These are phyloP conservation scores for Aplodontia rufa DNA, from an alignment of 2,113 vertebrate genomes.

Conservation along the genomic window DNA sequence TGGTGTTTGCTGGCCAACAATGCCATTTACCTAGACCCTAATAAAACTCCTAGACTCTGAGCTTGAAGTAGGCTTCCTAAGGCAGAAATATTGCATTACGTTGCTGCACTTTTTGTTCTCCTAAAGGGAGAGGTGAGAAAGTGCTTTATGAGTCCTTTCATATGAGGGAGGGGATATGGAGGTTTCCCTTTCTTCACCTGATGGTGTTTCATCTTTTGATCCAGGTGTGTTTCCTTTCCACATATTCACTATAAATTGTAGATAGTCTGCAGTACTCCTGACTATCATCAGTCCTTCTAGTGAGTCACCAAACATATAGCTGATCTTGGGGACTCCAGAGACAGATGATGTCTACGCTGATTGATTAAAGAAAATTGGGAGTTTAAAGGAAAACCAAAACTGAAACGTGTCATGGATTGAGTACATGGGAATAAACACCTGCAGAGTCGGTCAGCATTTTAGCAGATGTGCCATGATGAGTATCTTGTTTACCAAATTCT, in stretches of 20 bases:
- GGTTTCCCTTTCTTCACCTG: not conserved
- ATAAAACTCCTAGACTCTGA: not conserved
- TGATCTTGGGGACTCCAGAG: not conserved
- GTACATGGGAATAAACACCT: not conserved
- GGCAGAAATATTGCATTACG: not conserved
- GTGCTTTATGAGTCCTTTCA: not conserved
- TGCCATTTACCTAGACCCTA: not conserved
- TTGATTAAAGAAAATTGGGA: not conserved
- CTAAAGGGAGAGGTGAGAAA: not conserved
- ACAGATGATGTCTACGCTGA: not conserved
- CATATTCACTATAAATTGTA: not conserved
- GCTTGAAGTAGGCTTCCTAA: not conserved
- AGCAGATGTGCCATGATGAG: not conserved
- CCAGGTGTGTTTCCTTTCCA: not conserved
- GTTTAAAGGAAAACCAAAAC: not conserved
- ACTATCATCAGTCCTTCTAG: not conserved
- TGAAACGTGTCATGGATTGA: not conserved
- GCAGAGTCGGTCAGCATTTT: not conserved
- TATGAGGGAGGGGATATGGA: not conserved
- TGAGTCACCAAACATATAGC: not conserved
- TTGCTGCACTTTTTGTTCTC: not conserved
- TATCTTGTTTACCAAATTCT: not conserved
- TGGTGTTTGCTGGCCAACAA: not conserved
- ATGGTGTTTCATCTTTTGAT: not conserved
- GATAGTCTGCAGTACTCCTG: not conserved